Conservation (phyloP, 92 coral and sea anemone genomes). For the Nematostella vectensis region DNA sequence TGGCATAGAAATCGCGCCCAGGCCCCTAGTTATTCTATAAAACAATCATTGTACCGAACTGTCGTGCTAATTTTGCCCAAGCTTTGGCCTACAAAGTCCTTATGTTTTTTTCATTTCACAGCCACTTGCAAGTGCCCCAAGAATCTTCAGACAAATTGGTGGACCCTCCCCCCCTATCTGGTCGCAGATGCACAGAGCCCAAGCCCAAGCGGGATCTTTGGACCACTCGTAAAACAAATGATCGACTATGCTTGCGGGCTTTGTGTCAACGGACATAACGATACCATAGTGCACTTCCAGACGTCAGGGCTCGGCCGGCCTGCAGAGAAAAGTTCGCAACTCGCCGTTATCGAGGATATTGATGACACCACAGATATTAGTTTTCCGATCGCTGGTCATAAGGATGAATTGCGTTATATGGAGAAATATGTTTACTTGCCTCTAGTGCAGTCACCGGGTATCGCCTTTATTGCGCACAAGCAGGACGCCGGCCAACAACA, state of each 20-base stretch:
- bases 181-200: conserved; percentile 7
- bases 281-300: conserved; percentile 21
- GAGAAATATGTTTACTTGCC: conserved; percentile 53
- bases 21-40: no score
- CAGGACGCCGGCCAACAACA: conserved; percentile 6
- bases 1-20: no score
- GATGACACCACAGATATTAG: conserved; percentile 42
- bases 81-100: neutral
- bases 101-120: conserved; percentile 7
- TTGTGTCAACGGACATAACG: conserved; percentile 52
- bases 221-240: conserved; percentile 30
- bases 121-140: conserved; percentile 64
- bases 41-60: no score
- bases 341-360: conserved; percentile 28
- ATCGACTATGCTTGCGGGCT: conserved; percentile 44
- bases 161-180: conserved; percentile 50
- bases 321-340: conserved; percentile 31
- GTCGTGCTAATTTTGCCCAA: no score
- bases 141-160: conserved; percentile 47
- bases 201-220: conserved; percentile 54
- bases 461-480: conserved; percentile 39
- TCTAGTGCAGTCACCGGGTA: conserved; percentile 63
- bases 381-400: conserved; percentile 55
- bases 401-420: conserved; percentile 31
- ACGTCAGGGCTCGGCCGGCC: conserved; percentile 26